Base-by-base conservation (phyloP, 2,797 vertebrate genomes). In the Meriones psammophilus region DNA sequence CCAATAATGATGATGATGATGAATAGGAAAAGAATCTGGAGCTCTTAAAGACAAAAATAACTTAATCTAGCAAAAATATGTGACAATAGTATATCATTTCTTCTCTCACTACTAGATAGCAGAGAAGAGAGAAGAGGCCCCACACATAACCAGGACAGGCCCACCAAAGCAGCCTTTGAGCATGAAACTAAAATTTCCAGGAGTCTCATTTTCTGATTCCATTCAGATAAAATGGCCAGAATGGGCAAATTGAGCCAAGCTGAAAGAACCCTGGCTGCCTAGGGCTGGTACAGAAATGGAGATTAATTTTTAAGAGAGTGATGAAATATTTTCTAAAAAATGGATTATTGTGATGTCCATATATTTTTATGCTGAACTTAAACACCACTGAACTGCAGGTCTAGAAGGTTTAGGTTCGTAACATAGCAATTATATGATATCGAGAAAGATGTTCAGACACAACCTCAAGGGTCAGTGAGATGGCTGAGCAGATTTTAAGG, bases 1-100 rank as follows among this genome's bases (percentile, higher is more conserved):
- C 50, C 50, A 10, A 50, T 50, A 10, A 50, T 50, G 50, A 50
- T 50, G 50, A 50, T 50, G 50, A 50, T 50, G 50, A 50, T 50
- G 50, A 94, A 88, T 24, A 92, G n/a, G 42, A 17, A 76, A 76
- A 62, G 36, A 80, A 60, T 50, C 42, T 74, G 88, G 33, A n/a
- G 94, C 54, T 93, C 71, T n/a, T 87, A 76, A 94, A 87, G 60
- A 93, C 2, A 92, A 76, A 92, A 42, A 58, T 3, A 30, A 54
- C 24, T 86, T 60, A 74, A 60, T 28, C 71, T 91, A 91, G 54
- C 46, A 89, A 50, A 86, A 94, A 71, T 14, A 88, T 28, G 26
- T 76, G 58, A 69, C 17, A 91, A 71, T 22, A 5, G 1, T 69
- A 86, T 9, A 85, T 85, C 22, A 12, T 30, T 94, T 84, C 46